phyloP scores from a whole-genome alignment of 1,140 invertebrate genomes.

The Caenorhabditis latens region DNA sequence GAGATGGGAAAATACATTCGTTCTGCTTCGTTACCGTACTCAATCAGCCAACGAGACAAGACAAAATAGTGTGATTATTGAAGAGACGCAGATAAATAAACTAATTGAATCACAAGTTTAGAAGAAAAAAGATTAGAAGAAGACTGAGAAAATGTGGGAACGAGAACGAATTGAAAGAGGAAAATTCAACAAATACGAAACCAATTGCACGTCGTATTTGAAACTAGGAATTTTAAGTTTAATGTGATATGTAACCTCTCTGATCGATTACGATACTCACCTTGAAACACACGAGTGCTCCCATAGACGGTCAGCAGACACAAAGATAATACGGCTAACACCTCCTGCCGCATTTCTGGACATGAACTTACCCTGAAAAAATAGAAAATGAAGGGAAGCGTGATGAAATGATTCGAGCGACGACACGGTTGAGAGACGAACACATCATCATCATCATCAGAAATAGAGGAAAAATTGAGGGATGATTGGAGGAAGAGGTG shows the following conservation, averaged over 20 bases:
- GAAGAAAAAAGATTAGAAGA: not conserved
- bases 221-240: not conserved
- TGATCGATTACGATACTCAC: not conserved
- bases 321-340: not conserved
- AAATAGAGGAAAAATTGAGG: not conserved
- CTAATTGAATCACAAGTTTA: conserved; percentile 51
- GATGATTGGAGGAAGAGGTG: not conserved
- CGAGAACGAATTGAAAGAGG: not conserved
- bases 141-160: not conserved
- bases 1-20: not conserved
- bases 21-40: conserved; percentile 50
- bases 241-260: not conserved
- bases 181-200: not conserved
- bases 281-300: conserved; percentile 21
- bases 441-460: conserved; percentile 47
- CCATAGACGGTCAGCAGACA: conserved; percentile 18
- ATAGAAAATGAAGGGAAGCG: conserved; percentile 25
- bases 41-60: conserved; percentile 11
- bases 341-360: conserved; percentile 24
- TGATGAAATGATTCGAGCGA: conserved; percentile 12
- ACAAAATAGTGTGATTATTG: not conserved
- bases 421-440: conserved; percentile 51
- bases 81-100: conserved; percentile 17
- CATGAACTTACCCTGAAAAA: conserved; percentile 24
- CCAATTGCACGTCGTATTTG: not conserved